Conservation (phyloP, 2,888 invertebrate species). For the Seira ritae region DNA sequence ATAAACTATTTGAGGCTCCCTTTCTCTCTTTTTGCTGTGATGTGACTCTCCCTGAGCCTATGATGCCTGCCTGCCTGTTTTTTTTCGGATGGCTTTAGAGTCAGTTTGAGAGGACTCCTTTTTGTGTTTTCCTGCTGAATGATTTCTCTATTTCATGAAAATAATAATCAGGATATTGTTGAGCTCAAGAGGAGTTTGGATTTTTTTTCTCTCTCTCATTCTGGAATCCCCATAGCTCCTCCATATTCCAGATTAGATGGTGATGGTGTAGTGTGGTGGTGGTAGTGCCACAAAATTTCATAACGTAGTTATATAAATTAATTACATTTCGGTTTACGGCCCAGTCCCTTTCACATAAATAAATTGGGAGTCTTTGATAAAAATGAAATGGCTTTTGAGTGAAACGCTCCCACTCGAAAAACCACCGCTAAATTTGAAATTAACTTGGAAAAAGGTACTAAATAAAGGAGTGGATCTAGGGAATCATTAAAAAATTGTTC, state of each 20-base stretch:
- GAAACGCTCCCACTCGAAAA: conserved; percentile 38
- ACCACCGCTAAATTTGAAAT: conserved; percentile 22
- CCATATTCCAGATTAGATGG: background rate
- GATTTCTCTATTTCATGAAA: conserved; percentile 32
- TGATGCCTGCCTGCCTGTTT: no score
- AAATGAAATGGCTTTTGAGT: conserved; percentile 15
- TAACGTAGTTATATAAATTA: conserved; percentile 11
- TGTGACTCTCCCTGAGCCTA: background rate
- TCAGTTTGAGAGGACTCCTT: background rate
- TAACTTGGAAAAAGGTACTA: conserved; percentile 19
- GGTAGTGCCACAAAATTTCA: background rate
- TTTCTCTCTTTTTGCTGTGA: background rate
- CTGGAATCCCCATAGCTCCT: background rate
- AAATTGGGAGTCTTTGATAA: conserved; percentile 17
- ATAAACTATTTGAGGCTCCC: background rate
- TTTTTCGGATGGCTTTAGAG: background rate
- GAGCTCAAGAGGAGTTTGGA: conserved; percentile 7
- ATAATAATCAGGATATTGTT: conserved; percentile 34
- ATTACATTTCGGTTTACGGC: background rate
- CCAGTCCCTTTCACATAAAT: conserved; percentile 1
- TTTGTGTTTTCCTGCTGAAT: conserved; percentile 24
- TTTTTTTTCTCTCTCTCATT: background rate
- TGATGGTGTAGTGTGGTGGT: background rate
- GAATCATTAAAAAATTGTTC: conserved; percentile 11
- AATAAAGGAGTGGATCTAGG: background rate